A percentile compares a stretch with the other conserved stretches of the same genome.
Evolutionary conservation across 2,113 vertebrate species (phyloP).

Genomic region (Gavialis gangeticus): DNA sequence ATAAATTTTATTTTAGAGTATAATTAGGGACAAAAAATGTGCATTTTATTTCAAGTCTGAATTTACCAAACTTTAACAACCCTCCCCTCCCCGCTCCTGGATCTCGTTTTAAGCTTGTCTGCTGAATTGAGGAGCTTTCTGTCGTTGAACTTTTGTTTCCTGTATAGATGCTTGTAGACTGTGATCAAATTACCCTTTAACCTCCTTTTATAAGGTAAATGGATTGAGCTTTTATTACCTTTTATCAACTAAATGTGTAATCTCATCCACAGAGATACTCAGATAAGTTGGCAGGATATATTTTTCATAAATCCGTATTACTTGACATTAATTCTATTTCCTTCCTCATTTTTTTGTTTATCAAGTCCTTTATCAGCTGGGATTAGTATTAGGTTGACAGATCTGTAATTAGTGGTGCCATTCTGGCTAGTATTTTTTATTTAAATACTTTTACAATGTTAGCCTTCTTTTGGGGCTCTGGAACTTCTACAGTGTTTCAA

Average conservation of each 20-base stretch:
- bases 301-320: neutral
- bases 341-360: neutral
- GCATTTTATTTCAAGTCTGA: neutral
- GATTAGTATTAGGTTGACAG: neutral
- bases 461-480: neutral
- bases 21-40: conserved; percentile 7
- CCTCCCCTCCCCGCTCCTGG: neutral
- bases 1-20: neutral
- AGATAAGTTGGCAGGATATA: neutral
- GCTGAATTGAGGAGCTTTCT: neutral
- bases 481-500: neutral
- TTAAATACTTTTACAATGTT: conserved; percentile 3
- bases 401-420: neutral
- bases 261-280: neutral
- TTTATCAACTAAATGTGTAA: neutral
- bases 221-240: neutral
- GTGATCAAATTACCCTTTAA: neutral
- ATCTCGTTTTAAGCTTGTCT: neutral
- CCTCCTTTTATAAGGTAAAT: neutral
- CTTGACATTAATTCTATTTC: neutral
- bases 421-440: neutral
- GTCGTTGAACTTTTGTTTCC: neutral
- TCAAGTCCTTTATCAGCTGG: neutral
- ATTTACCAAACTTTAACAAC: neutral
- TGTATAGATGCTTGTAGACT: neutral